These are phyloP conservation scores for Periplaneta americana DNA, from an alignment of 1,140 invertebrate species.

Conservation along the genomic window DNA sequence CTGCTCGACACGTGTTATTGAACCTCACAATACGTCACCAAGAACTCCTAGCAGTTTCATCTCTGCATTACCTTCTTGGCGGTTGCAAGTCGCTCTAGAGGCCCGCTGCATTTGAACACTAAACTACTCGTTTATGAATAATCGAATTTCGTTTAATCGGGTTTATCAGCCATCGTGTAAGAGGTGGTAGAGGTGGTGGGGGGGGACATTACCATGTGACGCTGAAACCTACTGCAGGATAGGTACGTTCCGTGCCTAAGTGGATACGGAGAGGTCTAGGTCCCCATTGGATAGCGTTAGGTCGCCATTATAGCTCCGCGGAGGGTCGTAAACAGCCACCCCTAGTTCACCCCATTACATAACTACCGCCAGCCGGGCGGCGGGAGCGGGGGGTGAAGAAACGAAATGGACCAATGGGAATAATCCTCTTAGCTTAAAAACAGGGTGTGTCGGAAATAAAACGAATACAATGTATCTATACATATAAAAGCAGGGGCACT, in stretches of 20 bases:
- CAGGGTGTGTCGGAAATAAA: neutral
- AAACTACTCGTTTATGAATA: neutral
- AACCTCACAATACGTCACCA: too few species aligned
- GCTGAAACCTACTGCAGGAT: neutral
- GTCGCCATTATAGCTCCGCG: neutral
- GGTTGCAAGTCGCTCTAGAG: neutral
- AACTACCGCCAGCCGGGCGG: neutral
- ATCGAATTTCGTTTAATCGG: neutral
- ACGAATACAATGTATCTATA: neutral
- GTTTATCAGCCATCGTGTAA: neutral
- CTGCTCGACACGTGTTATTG: too few species aligned
- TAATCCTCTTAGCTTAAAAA: neutral
- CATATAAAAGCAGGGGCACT: neutral
- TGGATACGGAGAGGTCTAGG: neutral
- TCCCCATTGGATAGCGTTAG: neutral
- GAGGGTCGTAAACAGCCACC: neutral
- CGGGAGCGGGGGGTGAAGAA: neutral
- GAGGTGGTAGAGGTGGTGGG: too few species aligned
- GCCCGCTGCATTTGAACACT: neutral
- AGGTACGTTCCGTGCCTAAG: neutral
- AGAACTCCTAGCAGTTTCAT: too few species aligned
- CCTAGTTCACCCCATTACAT: neutral
- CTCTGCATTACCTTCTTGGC: neutral
- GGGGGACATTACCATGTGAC: neutral
- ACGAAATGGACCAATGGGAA: neutral